phyloP scores from a whole-genome alignment of 2,888 invertebrate species.

The Acanthacorydalis orientalis region DNA sequence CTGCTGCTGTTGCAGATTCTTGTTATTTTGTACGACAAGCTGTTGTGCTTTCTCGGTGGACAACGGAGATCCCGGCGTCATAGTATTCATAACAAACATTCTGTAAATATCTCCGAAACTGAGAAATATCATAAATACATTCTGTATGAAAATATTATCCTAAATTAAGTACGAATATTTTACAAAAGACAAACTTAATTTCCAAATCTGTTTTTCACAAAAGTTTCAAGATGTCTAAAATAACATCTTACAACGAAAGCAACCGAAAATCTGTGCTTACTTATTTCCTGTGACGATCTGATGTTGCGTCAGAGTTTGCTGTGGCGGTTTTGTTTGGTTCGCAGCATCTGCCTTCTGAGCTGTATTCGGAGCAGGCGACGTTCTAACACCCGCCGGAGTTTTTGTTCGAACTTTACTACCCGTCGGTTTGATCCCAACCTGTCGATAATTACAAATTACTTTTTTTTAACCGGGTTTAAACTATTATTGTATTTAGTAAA shows the following conservation, averaged over 20 bases:
- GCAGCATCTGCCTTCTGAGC: conserved; percentile 52
- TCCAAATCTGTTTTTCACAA: too few relatives aligned
- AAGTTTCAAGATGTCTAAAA: too few relatives aligned
- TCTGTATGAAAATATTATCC: too few relatives aligned
- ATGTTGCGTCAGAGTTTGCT: conserved; percentile 28
- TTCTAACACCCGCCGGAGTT: conserved; percentile 38
- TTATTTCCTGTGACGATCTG: conserved; percentile 34
- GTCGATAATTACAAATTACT: background rate
- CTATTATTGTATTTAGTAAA: background rate
- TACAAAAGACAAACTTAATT: too few relatives aligned
- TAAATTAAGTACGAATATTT: too few relatives aligned
- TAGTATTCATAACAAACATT: conserved; percentile 39
- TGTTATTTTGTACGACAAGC: conserved; percentile 27
- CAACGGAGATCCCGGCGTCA: conserved; percentile 38
- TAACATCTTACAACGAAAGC: too few relatives aligned
- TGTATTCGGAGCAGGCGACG: conserved; percentile 47
- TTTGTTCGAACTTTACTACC: conserved; percentile 54
- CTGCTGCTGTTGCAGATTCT: conserved; percentile 21
- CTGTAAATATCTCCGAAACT: conserved; percentile 18
- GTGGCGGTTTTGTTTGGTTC: conserved; percentile 47
- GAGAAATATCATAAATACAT: background rate
- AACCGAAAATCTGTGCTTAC: conserved; percentile 24
- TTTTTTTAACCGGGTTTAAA: too few relatives aligned
- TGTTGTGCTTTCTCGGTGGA: conserved; percentile 34
- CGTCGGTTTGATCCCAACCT: conserved; percentile 15